Base-by-base conservation (phyloP, 2,113 vertebrate species). In the Grus americana region DNA sequence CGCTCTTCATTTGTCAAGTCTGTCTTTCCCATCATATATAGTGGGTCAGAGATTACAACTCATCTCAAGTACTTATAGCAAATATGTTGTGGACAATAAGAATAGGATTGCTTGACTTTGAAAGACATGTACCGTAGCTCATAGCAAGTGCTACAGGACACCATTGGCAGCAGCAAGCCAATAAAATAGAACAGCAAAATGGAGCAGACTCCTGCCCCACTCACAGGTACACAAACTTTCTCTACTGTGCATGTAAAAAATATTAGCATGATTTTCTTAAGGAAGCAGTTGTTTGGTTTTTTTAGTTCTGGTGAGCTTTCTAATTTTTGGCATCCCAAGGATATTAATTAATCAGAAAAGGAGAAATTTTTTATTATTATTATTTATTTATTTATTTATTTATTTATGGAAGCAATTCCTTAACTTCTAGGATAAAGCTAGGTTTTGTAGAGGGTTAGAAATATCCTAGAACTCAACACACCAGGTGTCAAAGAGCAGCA, bases 1-100 rank as follows among this genome's bases (percentile, higher is more conserved):
- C 26, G 24, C 86, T 93, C 90, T 94, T 95, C 93, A 96, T 97
- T 96, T 97, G 90, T 97, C 96, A 97, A 49, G 82, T 88, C 95
- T 93, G 70, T 86, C 90, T 88, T 97, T 95, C 88, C 55, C 54
- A 70, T 95, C 91, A 76, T 79, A 73, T 82, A 38, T 29, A 67
- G 66, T 70, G 87, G 90, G 61, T 86, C 92, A 93, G 81, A 95
- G 68, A 86, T 95, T 92, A 86, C 87, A 92, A 32, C 82, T 96
- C 88, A 81, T 95, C 94, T 95, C 72, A 62, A 87, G 42, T 93
- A 95, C 59, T 96, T 95, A 92, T 11, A 78, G 70, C 30, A 95
- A 86, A 95, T 74, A 78, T 11, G 18, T 59, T 96, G 42, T 63
- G 85, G 81, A 84, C 76, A 50, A n/a, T 78, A 71, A 79, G 66